Base-by-base conservation (phyloP, 2,113 vertebrate genomes). In the Silurus glanis region DNA sequence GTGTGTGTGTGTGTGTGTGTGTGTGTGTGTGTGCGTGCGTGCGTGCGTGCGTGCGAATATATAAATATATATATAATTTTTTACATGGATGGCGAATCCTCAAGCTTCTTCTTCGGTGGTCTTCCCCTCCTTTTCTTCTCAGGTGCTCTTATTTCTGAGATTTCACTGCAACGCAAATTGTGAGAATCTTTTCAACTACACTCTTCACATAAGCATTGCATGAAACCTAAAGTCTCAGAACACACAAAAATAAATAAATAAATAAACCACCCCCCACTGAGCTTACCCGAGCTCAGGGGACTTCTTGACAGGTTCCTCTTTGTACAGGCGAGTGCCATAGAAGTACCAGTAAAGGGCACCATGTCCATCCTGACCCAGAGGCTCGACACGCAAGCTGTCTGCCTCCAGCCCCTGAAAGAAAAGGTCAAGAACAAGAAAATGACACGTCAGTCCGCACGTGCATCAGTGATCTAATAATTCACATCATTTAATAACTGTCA, bases 261-360 rank as follows among this genome's bases (percentile, higher is more conserved):
- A 37, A 37, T 37, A 37, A 37, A 2, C 55, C 55, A 56, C 16
- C 75, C 12, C 19, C 16, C 6, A 6, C 55, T 79, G 19, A 9
- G 16, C 72, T 83, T 94, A 98, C 98, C 97, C 95, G 93, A 92
- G 93, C 84, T 92, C 94, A 0, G 93, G 95, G 59, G 93, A 66
- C 87, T 92, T 95, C 13, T 90, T 89, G n/a, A 94, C 88, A 0
- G 96, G 96, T 58, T 97, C 96, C 88, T 99, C 98, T 92, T 99
- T 99, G 93, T 99, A 99, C 95, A 99, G 96, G 47, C 98, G 94
- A 0, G 98, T 99, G 86, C 98, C 98, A 0, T 99, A 99, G 91
- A 99, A 99, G 93, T 99, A 99, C 98, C 98, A 99, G 89, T 99
- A 99, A 93, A 98, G 96, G 90, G 97, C 97, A 4, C 98, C 97